Conservation (phyloP, 2,797 vertebrate genomes). For the Pantherophis vulpinus region DNA sequence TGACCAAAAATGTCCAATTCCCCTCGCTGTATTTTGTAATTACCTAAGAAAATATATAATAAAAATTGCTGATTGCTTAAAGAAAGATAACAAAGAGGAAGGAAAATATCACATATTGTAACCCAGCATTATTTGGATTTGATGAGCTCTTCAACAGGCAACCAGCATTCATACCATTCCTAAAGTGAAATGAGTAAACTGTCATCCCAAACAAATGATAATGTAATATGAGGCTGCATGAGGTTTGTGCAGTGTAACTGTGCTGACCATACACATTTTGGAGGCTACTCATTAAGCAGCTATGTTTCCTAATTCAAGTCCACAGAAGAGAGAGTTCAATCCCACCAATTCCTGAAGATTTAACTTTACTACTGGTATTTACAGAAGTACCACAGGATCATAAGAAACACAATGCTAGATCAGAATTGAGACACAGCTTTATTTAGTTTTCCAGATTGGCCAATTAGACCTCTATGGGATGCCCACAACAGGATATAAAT, state of each 20-base stretch:
- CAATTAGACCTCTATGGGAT: not conserved
- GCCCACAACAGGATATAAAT: not conserved
- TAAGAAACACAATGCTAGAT: not conserved
- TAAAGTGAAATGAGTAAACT: not conserved
- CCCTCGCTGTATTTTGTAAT: not conserved
- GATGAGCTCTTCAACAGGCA: not conserved
- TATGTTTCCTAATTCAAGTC: not conserved
- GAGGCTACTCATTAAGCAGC: not conserved
- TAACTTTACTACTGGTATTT: not conserved
- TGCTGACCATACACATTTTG: not conserved
- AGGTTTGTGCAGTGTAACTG: not conserved
- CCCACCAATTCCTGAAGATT: not conserved
- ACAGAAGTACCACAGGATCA: not conserved
- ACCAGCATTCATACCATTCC: not conserved
- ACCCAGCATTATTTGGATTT: not conserved
- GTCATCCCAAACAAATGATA: not conserved
- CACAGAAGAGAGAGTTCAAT: not conserved
- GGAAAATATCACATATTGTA: not conserved
- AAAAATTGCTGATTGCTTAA: not conserved
- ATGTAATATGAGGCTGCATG: not conserved
- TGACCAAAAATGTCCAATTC: not conserved
- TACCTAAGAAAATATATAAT: not conserved
- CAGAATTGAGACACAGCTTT: not conserved
- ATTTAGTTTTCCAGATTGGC: not conserved
- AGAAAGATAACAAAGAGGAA: not conserved